Percentiles rank a stretch among this genome's conserved stretches.
phyloP scores from a whole-genome alignment of 2,888 invertebrate genomes.

The Philereme transversata region DNA sequence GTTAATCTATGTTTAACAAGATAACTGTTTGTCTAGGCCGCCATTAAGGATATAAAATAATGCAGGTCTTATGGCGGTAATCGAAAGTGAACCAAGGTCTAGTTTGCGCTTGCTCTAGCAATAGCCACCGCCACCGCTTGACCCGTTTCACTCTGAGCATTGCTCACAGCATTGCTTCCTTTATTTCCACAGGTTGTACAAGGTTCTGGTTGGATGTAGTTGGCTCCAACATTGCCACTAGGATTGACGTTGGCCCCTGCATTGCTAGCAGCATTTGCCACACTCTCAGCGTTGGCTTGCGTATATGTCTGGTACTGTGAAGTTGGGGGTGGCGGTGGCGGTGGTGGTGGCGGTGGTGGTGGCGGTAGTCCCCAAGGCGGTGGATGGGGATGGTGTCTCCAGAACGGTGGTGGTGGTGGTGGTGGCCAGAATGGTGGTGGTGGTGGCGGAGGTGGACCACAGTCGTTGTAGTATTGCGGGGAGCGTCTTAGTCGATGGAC shows the following conservation, averaged over 20 bases:
- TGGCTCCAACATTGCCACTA: background rate
- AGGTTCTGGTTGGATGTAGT: conserved; percentile 6
- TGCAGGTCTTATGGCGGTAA: too few species aligned
- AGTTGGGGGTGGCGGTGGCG: conserved; percentile 26
- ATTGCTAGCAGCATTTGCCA: background rate
- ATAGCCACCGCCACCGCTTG: conserved; percentile 53
- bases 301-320: conserved; percentile 28
- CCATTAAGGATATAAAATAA: too few species aligned
- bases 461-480: conserved; percentile 49
- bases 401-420: conserved; percentile 33
- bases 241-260: background rate
- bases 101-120: conserved; percentile 28
- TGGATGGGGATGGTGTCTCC: conserved; percentile 38
- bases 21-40: too few species aligned
- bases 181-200: conserved; percentile 33
- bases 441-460: conserved; percentile 47
- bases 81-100: background rate
- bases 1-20: too few species aligned
- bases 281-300: conserved; percentile 20
- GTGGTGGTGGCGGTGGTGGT: conserved; percentile 38
- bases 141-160: conserved; percentile 51
- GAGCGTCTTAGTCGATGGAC: conserved; percentile 60
- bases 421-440: conserved; percentile 44
- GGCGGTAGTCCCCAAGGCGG: conserved; percentile 36
- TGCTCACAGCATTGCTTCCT: conserved; percentile 48